Conservation (phyloP, 2,888 invertebrate genomes). For the Erannis defoliaria region DNA sequence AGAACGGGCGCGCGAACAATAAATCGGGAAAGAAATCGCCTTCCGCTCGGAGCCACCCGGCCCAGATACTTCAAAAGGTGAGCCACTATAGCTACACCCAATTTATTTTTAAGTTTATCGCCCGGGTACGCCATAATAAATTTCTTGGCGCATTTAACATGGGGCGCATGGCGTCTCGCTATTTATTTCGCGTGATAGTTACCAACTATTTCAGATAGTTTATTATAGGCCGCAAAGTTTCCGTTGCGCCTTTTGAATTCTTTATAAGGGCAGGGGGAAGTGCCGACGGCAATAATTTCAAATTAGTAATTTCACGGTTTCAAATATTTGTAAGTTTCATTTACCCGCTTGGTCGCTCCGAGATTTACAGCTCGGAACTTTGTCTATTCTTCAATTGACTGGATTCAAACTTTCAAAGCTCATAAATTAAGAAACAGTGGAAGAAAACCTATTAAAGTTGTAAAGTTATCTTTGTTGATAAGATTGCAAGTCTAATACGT, state of each 20-base stretch:
- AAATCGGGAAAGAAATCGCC: slow-evolving; percentile 60
- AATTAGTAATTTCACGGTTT: slow-evolving; percentile 47
- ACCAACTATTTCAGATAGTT: slow-evolving; percentile 49
- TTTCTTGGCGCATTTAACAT: slow-evolving; percentile 59
- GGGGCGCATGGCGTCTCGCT: slow-evolving; percentile 56
- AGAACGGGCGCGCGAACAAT: slow-evolving; percentile 64
- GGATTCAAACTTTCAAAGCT: slow-evolving; percentile 4
- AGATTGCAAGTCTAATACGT: slow-evolving; percentile 13
- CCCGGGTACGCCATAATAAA: slow-evolving; percentile 61
- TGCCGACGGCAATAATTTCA: slow-evolving; percentile 41
- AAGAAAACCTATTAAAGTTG: slow-evolving; percentile 23
- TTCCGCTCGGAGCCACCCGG: slow-evolving; percentile 49
- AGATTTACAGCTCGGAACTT: slow-evolving; percentile 28
- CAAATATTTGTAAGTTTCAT: slow-evolving; percentile 43
- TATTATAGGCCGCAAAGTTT: slow-evolving; percentile 48
- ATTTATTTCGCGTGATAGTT: slow-evolving; percentile 58
- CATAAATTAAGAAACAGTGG: slow-evolving; percentile 22
- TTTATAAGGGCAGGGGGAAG: slow-evolving; percentile 40
- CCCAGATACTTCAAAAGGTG: slow-evolving; percentile 44
- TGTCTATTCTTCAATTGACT: slow-evolving; percentile 21
- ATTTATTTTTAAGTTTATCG: slow-evolving; percentile 71
- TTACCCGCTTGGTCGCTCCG: slow-evolving; percentile 16
- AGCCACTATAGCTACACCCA: slow-evolving; percentile 60
- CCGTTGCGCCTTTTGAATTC: slow-evolving; percentile 50
- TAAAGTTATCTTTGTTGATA: slow-evolving; percentile 13